Percentiles rank a stretch among this genome's conserved stretches.
These are phyloP conservation scores for Rhopalosiphum padi DNA, from an alignment of 1,140 invertebrate genomes.

Conservation along the genomic window DNA sequence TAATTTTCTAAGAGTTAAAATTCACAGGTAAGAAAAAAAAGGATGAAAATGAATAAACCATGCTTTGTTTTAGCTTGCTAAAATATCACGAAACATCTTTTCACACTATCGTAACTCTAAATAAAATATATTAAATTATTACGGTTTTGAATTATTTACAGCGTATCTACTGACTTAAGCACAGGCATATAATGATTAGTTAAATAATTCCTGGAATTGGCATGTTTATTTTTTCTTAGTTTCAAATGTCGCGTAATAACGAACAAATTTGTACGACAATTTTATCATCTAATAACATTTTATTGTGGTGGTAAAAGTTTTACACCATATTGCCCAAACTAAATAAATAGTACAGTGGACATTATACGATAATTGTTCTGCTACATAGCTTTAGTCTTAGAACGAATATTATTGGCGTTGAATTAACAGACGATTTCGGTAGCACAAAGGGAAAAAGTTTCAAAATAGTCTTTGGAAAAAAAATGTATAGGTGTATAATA, in stretches of 20 bases:
- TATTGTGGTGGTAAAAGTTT: background rate
- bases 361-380: background rate
- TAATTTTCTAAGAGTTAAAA: background rate
- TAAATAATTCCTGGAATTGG: background rate
- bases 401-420: background rate
- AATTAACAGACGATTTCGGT: background rate
- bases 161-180: background rate
- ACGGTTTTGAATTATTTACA: background rate
- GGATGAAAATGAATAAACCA: constrained; percentile 6
- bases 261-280: background rate
- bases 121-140: background rate
- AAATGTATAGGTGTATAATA: background rate
- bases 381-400: background rate
- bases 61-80: background rate
- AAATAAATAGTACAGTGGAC: background rate
- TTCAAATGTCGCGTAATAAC: background rate
- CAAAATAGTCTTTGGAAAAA: background rate
- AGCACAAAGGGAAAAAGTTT: background rate
- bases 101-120: background rate
- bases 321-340: background rate
- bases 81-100: background rate
- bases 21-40: background rate
- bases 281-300: background rate
- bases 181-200: background rate
- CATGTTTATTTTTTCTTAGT: background rate